Conservation (phyloP, 2,888 invertebrate genomes). For the Aspidiotus destructor region DNA sequence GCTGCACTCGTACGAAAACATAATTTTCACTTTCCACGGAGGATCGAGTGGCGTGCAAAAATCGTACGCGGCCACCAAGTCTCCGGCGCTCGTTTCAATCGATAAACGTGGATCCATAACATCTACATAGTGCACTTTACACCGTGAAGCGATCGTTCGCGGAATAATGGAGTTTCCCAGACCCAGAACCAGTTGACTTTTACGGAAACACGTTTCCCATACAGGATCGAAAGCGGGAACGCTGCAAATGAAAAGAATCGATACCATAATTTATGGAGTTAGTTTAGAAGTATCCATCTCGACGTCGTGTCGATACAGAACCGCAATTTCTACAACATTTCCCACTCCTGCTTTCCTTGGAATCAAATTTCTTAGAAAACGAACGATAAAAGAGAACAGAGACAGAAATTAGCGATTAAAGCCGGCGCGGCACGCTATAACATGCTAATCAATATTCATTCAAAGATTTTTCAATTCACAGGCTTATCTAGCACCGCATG, state of each 20-base stretch:
- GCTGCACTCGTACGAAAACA: slow-evolving; percentile 45
- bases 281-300: too few relatives aligned
- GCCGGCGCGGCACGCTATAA: too few relatives aligned
- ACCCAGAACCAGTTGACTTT: slow-evolving; percentile 70
- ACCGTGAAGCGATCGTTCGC: slow-evolving; percentile 46
- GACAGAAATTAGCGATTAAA: too few relatives aligned
- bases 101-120: slow-evolving; percentile 66
- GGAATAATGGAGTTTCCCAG: slow-evolving; percentile 42
- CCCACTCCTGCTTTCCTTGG: too few relatives aligned
- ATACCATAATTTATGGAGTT: neutral
- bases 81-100: slow-evolving; percentile 67
- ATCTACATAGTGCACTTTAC: slow-evolving; percentile 65
- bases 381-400: neutral
- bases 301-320: too few relatives aligned
- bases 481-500: too few relatives aligned
- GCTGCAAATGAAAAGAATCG: slow-evolving; percentile 3
- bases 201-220: slow-evolving; percentile 63
- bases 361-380: neutral
- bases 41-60: slow-evolving; percentile 66
- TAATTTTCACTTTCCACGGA: slow-evolving; percentile 68
- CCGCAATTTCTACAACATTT: too few relatives aligned
- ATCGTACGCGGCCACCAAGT: slow-evolving; percentile 67
- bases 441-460: too few relatives aligned
- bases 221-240: slow-evolving; percentile 47
- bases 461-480: too few relatives aligned